phyloP scores from a whole-genome alignment of 2,113 vertebrate genomes.

The Phoenicopterus ruber region DNA sequence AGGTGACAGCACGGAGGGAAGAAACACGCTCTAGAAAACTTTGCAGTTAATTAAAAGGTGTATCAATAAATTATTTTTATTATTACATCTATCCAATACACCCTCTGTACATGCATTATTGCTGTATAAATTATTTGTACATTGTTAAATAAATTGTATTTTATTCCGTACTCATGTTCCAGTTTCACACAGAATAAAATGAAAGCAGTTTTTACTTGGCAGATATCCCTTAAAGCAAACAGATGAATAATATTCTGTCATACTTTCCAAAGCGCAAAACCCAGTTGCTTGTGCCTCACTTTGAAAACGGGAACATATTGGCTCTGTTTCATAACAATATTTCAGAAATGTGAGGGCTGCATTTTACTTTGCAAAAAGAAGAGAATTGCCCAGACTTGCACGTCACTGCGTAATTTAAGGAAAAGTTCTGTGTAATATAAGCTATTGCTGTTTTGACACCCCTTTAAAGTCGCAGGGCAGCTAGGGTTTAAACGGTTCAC shows the following conservation, averaged over 20 bases:
- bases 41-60: background rate
- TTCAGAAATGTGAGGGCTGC: constrained; percentile 33
- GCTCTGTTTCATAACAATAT: constrained; percentile 21
- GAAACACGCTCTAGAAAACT: background rate
- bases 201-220: constrained; percentile 44
- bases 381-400: constrained; percentile 4
- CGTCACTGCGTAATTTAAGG: background rate
- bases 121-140: background rate
- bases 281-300: constrained; percentile 1
- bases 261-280: constrained; percentile 59
- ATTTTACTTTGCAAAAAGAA: constrained; percentile 9
- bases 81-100: background rate
- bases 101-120: background rate
- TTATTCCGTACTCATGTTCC: background rate
- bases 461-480: background rate
- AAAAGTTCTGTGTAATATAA: constrained; percentile 15
- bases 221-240: constrained; percentile 67
- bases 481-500: background rate
- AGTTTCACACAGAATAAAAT: background rate
- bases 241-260: constrained; percentile 64
- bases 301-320: constrained; percentile 28
- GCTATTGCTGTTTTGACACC: constrained; percentile 5
- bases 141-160: background rate
- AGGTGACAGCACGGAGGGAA: background rate
- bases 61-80: background rate